A percentile compares a stretch with the other conserved stretches of the same genome.
Conservation (phyloP, 2,888 invertebrate genomes). For the Siphlonurus alternatus region DNA sequence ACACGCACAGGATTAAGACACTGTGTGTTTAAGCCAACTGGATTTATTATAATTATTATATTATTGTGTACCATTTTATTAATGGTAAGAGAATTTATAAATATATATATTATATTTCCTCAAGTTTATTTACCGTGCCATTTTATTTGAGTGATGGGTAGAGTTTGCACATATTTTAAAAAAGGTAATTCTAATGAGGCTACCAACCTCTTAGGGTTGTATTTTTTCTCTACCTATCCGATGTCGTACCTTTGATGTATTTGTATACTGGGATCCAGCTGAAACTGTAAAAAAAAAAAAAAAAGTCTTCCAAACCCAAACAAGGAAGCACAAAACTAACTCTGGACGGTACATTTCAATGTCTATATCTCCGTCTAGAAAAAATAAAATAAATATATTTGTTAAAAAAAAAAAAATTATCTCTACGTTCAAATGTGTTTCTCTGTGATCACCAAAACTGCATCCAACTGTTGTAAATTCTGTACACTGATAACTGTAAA, state of each 20-base stretch:
- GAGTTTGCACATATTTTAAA: background rate
- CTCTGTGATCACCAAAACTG: background rate
- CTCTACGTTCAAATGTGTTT: background rate
- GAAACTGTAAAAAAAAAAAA: background rate
- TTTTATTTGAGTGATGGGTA: background rate
- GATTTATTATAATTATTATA: background rate
- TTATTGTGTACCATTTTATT: background rate
- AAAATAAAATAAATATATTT: background rate
- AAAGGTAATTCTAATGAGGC: no score
- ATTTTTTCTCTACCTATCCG: background rate
- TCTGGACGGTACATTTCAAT: background rate
- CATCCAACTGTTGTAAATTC: background rate
- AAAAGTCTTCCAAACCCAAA: background rate
- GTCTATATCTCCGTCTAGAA: background rate
- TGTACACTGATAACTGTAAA: background rate
- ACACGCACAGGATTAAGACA: background rate
- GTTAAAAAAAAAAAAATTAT: no score
- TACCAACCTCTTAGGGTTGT: background rate
- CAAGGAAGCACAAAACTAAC: background rate
- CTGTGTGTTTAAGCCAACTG: background rate
- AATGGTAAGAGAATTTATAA: background rate
- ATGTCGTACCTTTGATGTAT: background rate
- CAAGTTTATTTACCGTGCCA: background rate
- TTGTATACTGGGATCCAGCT: background rate
- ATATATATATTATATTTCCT: background rate